These are phyloP conservation scores for Siphamia tubifer DNA, from an alignment of 2,113 vertebrate species.

Conservation along the genomic window DNA sequence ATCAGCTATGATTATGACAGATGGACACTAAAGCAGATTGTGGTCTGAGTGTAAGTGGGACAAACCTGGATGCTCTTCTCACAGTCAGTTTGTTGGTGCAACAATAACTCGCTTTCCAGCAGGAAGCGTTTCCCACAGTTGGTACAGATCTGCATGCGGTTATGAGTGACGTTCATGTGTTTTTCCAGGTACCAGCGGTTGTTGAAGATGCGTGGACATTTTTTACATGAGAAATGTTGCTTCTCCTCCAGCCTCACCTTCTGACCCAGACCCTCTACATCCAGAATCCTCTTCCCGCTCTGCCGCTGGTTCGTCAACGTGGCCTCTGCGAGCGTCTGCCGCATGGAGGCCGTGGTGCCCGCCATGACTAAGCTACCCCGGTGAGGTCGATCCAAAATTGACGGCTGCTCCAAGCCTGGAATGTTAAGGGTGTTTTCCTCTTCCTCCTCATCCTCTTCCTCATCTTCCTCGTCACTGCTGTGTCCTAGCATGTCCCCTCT, in stretches of 20 bases:
- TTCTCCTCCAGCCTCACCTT: constrained; percentile 95
- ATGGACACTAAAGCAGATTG: background rate
- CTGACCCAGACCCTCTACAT: constrained; percentile 83
- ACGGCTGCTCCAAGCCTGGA: constrained; percentile 73
- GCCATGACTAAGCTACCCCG: constrained; percentile 69
- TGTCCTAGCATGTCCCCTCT: constrained; percentile 62
- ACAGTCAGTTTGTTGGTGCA: constrained; percentile 96
- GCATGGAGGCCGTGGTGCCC: constrained; percentile 76
- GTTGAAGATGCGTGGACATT: constrained; percentile 94
- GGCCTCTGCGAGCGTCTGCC: constrained; percentile 76
- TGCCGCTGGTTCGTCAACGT: constrained; percentile 63
- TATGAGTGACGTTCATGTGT: constrained; percentile 97
- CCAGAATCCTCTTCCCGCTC: constrained; percentile 81
- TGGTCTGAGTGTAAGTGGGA: background rate
- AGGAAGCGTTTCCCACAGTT: constrained; percentile 95
- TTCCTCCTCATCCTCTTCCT: constrained; percentile 78
- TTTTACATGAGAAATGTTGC: constrained; percentile 93
- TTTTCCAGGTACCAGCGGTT: constrained; percentile 98
- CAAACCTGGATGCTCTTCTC: constrained; percentile 96
- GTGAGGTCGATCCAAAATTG: constrained; percentile 69
- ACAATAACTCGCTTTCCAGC: constrained; percentile 91
- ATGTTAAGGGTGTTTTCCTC: constrained; percentile 79
- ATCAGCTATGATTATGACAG: background rate
- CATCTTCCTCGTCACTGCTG: constrained; percentile 72
- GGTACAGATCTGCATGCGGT: constrained; percentile 95